phyloP scores from a whole-genome alignment of 2,888 invertebrate genomes.

The Lasiommata megera region DNA sequence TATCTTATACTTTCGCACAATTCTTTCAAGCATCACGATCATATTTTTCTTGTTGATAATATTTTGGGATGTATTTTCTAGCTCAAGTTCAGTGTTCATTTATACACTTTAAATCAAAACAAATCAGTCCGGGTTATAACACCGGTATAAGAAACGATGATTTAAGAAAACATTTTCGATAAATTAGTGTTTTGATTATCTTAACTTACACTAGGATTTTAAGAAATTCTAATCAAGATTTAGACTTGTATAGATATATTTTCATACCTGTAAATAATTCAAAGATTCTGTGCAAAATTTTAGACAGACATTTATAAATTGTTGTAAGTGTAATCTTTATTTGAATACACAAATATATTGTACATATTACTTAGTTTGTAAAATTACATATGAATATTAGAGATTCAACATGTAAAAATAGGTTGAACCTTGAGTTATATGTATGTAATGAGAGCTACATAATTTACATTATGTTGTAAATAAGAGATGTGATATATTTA shows the following conservation, averaged over 20 bases:
- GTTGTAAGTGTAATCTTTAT: neutral
- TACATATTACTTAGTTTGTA: slow-evolving; percentile 4
- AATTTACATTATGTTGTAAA: neutral
- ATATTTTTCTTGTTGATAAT: neutral
- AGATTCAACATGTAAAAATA: neutral
- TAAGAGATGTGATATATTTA: slow-evolving; percentile 8
- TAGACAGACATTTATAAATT: neutral
- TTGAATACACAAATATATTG: neutral
- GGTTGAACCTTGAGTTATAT: neutral
- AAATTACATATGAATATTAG: neutral
- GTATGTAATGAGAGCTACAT: neutral
- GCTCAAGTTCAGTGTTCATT: neutral
- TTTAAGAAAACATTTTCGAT: too few relatives aligned
- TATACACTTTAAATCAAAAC: neutral
- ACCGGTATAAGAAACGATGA: too few relatives aligned
- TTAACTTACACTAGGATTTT: too few relatives aligned
- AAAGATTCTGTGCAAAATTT: neutral
- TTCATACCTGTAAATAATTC: neutral
- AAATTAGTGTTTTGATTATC: too few relatives aligned
- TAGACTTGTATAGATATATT: too few relatives aligned
- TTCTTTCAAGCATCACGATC: neutral
- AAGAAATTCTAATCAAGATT: too few relatives aligned
- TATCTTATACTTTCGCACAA: too few relatives aligned
- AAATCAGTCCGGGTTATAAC: too few relatives aligned
- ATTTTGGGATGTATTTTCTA: neutral